phyloP scores from a whole-genome alignment of 2,888 invertebrate genomes.

The Scaptomyza cyrtandrae region DNA sequence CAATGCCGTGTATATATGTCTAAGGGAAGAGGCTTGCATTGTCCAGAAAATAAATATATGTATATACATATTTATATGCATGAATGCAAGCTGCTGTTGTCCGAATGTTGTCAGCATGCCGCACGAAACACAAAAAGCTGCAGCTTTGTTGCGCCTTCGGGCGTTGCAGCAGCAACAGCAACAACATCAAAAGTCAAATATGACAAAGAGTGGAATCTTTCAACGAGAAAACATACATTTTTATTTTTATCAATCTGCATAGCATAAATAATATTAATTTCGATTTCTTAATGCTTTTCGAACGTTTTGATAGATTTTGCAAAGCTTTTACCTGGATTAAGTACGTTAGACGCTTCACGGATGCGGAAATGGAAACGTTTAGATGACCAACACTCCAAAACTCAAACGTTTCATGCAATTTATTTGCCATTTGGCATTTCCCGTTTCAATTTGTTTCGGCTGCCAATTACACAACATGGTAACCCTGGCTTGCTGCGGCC shows the following conservation, averaged over 20 bases:
- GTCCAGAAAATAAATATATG: too few relatives aligned
- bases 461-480: conserved; percentile 73
- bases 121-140: conserved; percentile 16
- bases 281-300: too few relatives aligned
- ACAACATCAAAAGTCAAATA: background rate
- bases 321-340: background rate
- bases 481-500: conserved; percentile 16
- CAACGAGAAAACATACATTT: too few relatives aligned
- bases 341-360: conserved; percentile 47
- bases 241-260: too few relatives aligned
- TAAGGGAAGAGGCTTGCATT: too few relatives aligned
- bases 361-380: conserved; percentile 68
- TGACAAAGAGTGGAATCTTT: too few relatives aligned
- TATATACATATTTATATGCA: conserved; percentile 13
- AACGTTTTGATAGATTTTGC: too few relatives aligned
- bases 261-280: too few relatives aligned
- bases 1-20: too few relatives aligned
- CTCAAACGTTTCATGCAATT: conserved; percentile 70
- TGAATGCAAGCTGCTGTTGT: conserved; percentile 19
- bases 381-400: background rate
- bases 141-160: conserved; percentile 9
- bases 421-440: conserved; percentile 66
- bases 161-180: conserved; percentile 1
- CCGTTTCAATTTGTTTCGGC: conserved; percentile 78
- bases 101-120: conserved; percentile 32